Base-by-base conservation (phyloP, 2,888 invertebrate species). In the Beris chalybata region DNA sequence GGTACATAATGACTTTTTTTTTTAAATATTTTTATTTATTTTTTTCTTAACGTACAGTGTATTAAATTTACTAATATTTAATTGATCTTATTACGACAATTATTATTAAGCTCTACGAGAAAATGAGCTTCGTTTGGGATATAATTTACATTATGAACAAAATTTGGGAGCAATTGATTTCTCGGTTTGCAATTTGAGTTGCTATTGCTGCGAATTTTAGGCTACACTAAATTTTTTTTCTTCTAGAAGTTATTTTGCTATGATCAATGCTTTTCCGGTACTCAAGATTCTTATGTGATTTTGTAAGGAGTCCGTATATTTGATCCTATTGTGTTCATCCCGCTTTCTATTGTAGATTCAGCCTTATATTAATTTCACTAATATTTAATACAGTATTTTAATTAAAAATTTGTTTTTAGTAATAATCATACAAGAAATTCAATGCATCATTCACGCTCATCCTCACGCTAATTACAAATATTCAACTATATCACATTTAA, bases 401-500 rank as follows among this genome's bases (percentile, higher is more conserved):
- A 48, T 15, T 11, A 48, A 48, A 13, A 48, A 3, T 38, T 38
- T 38, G 1, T 38, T 38, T 38, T 22, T 22, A 22, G 22, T 22
- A 22, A 22, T 22, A 22, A 22, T 22, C 22, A 22, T 22, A 22
- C 22, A 22, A 22, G 22, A 22, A 22, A 22, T 22, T 22, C 38
- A 38, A 38, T 38, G 38, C 38, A 38, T 38, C 38, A 38, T 38
- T 38, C 38, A 9, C 9, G 1, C 22, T 3, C 1, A 22, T 22
- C 22, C 22, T 22, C 22, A 22, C 11, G 9, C 30, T 45, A 29
- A 45, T 85, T 90, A 94, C 81, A 95, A 87, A 82, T 95, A 95
- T 78, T 95, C 95, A 74, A 95, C 95, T 75, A 95, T 95, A 84
- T 95, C 95, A 85, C 95, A 95, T 83, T 95, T 95, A 74, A 95